Conservation (phyloP, 1,140 invertebrate species). For the Papilio dardanus region DNA sequence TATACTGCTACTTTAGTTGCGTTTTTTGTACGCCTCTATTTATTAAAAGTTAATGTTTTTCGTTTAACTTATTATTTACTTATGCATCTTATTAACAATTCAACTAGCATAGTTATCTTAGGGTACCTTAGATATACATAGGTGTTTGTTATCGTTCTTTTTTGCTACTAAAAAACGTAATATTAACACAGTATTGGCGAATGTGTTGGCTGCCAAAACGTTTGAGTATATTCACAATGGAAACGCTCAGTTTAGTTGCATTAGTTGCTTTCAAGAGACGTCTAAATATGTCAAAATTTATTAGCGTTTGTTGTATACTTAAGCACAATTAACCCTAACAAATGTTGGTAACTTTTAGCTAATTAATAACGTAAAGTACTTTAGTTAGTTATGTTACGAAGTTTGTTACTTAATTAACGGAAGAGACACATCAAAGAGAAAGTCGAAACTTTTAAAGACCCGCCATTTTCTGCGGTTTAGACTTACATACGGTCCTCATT, state of each 20-base stretch:
- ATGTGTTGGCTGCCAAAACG: too few species aligned
- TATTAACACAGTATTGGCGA: too few species aligned
- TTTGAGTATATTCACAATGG: too few species aligned
- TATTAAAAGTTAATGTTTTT: neutral
- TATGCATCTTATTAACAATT: neutral
- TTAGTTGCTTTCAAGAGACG: neutral
- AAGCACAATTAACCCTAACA: slow-evolving; percentile 21
- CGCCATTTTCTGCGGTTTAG: slow-evolving; percentile 31
- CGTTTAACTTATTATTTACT: neutral
- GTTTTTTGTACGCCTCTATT: neutral
- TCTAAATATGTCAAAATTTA: slow-evolving; percentile 6
- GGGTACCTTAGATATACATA: neutral
- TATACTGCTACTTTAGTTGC: too few species aligned
- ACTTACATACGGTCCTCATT: slow-evolving; percentile 14
- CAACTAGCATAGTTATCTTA: neutral
- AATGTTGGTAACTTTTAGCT: slow-evolving; percentile 30
- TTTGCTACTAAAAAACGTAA: too few species aligned
- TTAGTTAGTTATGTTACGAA: slow-evolving; percentile 29
- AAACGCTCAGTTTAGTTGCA: neutral
- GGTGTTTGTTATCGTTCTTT: too few species aligned
- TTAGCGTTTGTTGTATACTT: slow-evolving; percentile 11
- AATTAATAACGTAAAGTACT: slow-evolving; percentile 35
- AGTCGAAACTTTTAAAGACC: slow-evolving; percentile 35
- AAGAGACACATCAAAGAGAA: slow-evolving; percentile 36
- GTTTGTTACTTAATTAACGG: slow-evolving; percentile 37